A percentile compares a stretch with the other conserved stretches of the same genome.
phyloP scores from a whole-genome alignment of 2,888 invertebrate species.

The Eristalis pertinax region DNA sequence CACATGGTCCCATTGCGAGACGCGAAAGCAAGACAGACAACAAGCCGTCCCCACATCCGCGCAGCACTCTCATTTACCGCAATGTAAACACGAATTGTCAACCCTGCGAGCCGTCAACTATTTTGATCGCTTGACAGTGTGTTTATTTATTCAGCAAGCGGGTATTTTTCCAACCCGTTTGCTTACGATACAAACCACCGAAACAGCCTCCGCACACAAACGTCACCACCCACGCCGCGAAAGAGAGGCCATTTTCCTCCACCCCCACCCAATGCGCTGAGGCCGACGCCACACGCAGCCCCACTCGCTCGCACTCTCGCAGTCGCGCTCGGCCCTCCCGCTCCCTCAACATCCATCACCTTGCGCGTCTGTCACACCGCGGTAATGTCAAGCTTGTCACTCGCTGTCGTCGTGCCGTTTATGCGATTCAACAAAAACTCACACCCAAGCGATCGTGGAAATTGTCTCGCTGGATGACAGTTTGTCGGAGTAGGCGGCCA shows the following conservation, averaged over 20 bases:
- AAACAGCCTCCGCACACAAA: constrained; percentile 46
- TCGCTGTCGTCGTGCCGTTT: constrained; percentile 31
- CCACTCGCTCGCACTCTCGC: neutral
- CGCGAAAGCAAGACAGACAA: neutral
- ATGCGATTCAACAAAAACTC: constrained; percentile 42
- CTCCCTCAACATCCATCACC: constrained; percentile 34
- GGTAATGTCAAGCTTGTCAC: constrained; percentile 65
- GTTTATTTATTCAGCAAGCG: constrained; percentile 68
- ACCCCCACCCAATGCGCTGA: no score
- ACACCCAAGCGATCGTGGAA: constrained; percentile 39
- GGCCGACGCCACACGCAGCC: neutral
- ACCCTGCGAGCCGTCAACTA: constrained; percentile 67
- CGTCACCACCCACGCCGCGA: constrained; percentile 66
- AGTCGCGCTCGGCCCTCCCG: neutral
- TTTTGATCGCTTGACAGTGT: constrained; percentile 68
- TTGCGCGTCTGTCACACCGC: constrained; percentile 37
- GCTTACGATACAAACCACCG: constrained; percentile 60
- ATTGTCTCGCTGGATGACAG: constrained; percentile 44
- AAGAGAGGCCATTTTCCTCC: constrained; percentile 41
- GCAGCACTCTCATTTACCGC: constrained; percentile 34
- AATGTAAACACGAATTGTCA: constrained; percentile 68
- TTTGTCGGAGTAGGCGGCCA: constrained; percentile 14
- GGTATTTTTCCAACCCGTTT: constrained; percentile 63
- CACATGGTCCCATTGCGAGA: constrained; percentile 4
- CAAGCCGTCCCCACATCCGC: constrained; percentile 40